Evolutionary conservation across 2,797 vertebrate genomes (phyloP), one percentile per base, ranked within the genome.

Genomic region (Karalla daura): DNA sequence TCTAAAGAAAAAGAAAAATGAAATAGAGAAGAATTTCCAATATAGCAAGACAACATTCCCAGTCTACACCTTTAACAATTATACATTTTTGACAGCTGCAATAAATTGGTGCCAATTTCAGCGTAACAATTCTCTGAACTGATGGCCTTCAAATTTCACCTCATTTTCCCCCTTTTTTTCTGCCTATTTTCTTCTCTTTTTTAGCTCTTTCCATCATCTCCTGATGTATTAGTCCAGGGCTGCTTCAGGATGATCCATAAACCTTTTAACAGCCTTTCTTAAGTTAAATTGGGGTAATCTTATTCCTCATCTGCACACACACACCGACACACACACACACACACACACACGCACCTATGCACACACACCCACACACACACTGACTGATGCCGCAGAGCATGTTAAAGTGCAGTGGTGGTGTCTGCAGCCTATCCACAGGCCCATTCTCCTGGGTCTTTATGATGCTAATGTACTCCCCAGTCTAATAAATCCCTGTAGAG

Each of bases 401-500:
- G 80, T 89, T 80, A 63, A 83, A 87, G 80, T 85, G 82, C 86
- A 78, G 79, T 74, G 74, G 77, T 84, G 83, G 84, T 79, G 83
- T 86, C 74, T 87, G 81, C 80, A 78, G 88, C 85, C 83, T 88
- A 89, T 87, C 87, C 75, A 76, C 80, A 67, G 81, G 75, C 84
- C 91, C 88, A 91, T 92, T 94, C 90, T 88, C 85, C 75, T 54
- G 63, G 82, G 84, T 90, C 94, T 94, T 94, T 94, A 93, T 94
- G 90, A 94, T 93, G 93, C 92, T 93, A 94, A 95, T 95, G 87
- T 92, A 89, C 91, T 93, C 89, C 91, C 86, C 67, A 75, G 89
- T 92, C 91, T 93, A 94, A 95, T 94, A 94, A 94, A 94, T 94
- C 92, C 90, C 93, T 83, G 84, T 89, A 92, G 92, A 93, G 90